Conservation (phyloP, 2,888 invertebrate species). For the Platycheirus albimanus region DNA sequence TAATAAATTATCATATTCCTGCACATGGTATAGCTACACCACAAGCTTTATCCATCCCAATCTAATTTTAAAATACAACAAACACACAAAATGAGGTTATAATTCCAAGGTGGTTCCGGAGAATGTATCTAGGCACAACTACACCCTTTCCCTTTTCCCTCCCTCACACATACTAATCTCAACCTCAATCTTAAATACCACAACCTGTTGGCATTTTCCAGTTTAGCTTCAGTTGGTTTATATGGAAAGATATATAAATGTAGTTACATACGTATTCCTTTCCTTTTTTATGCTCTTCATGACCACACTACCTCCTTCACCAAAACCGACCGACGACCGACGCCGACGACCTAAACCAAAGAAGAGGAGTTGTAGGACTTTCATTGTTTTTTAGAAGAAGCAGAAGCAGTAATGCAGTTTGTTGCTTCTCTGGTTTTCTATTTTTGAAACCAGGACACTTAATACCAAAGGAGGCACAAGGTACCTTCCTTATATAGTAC, state of each 20-base stretch:
- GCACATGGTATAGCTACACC: constrained; percentile 42
- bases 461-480: constrained; percentile 60
- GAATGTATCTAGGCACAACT: constrained; percentile 59
- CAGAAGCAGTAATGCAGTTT: constrained; percentile 63
- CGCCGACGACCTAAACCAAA: constrained; percentile 11
- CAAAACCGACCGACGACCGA: no score
- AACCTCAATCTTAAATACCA: constrained; percentile 64
- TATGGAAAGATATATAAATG: constrained; percentile 3
- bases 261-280: background rate
- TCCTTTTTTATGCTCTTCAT: constrained; percentile 24
- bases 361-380: constrained; percentile 34
- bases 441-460: constrained; percentile 70
- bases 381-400: constrained; percentile 18
- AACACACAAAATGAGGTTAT: constrained; percentile 71
- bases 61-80: constrained; percentile 72
- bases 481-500: background rate
- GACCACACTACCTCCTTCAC: constrained; percentile 22
- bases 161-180: constrained; percentile 33
- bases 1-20: constrained; percentile 66
- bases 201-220: constrained; percentile 73
- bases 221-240: constrained; percentile 17
- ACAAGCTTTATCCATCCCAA: constrained; percentile 55
- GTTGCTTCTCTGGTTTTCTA: constrained; percentile 70
- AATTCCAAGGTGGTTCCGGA: constrained; percentile 73
- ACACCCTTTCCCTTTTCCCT: constrained; percentile 40